Evolutionary conservation across 2,888 invertebrate species (phyloP).

Genomic region (Drosophila mimica): DNA sequence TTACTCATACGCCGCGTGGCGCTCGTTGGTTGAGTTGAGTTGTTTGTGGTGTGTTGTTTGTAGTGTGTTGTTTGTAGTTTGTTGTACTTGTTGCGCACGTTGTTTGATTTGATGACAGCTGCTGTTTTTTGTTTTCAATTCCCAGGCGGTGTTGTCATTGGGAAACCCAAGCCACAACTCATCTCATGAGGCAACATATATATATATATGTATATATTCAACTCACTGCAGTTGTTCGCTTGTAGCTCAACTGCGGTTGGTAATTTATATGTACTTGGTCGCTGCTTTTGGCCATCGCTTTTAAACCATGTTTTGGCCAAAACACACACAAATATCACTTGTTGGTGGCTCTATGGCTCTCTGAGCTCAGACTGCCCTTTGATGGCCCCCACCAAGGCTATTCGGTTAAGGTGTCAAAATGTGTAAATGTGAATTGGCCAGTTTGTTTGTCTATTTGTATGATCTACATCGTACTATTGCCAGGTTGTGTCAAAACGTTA

Average conservation of each 20-base stretch:
- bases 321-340: too few relatives aligned
- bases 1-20: constrained; percentile 71
- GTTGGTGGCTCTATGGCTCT: too few relatives aligned
- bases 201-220: background rate
- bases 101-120: constrained; percentile 56
- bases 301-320: background rate
- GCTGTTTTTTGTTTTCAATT: constrained; percentile 34
- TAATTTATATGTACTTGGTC: background rate
- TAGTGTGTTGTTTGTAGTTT: constrained; percentile 18
- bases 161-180: constrained; percentile 34
- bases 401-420: background rate
- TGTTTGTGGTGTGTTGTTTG: constrained; percentile 43
- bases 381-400: background rate
- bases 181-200: constrained; percentile 29
- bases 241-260: constrained; percentile 40
- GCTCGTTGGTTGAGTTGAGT: constrained; percentile 15
- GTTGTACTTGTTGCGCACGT: constrained; percentile 53
- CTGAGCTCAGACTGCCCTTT: background rate
- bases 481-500: too few relatives aligned
- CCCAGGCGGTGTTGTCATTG: constrained; percentile 39
- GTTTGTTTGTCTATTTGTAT: background rate
- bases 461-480: background rate
- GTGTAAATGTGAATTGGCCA: background rate
- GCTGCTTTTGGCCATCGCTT: constrained; percentile 4
- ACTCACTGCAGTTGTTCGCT: constrained; percentile 43